These are phyloP conservation scores for Eidolon helvum DNA, from an alignment of 2,113 vertebrate species.

Conservation along the genomic window DNA sequence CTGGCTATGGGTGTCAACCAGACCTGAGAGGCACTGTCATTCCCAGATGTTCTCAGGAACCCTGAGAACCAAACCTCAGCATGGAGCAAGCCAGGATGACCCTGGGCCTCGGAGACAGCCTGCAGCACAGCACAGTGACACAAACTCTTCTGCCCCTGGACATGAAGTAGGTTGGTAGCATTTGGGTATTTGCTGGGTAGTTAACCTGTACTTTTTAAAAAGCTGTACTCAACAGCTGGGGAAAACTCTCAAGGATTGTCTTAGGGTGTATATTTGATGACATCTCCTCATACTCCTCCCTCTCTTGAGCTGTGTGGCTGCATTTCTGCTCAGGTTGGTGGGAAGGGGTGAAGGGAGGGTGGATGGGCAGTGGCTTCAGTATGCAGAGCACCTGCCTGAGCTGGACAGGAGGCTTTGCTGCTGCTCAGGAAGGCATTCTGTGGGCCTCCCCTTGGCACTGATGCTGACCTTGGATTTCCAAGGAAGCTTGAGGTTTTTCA, in stretches of 20 bases:
- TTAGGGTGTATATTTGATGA: background rate
- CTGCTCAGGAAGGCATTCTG: background rate
- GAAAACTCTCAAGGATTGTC: background rate
- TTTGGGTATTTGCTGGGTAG: background rate
- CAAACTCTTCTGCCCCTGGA: background rate
- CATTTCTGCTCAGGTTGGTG: background rate
- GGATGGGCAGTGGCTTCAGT: background rate
- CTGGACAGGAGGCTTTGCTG: background rate
- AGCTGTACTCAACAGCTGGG: background rate
- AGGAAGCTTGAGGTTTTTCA: background rate
- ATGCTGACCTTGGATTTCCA: background rate
- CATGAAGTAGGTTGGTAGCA: background rate
- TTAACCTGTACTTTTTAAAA: background rate
- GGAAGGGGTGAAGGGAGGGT: background rate
- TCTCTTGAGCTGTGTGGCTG: background rate
- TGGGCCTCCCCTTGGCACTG: background rate
- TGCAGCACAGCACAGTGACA: no score
- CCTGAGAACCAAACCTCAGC: background rate
- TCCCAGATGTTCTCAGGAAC: background rate
- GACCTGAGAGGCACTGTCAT: background rate
- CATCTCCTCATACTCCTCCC: background rate
- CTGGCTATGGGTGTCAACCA: background rate
- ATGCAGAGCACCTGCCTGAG: background rate
- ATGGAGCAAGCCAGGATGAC: accelerated
- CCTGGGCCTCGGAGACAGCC: background rate